phyloP scores from a whole-genome alignment of 2,113 vertebrate genomes.

The Anhinga rufa region DNA sequence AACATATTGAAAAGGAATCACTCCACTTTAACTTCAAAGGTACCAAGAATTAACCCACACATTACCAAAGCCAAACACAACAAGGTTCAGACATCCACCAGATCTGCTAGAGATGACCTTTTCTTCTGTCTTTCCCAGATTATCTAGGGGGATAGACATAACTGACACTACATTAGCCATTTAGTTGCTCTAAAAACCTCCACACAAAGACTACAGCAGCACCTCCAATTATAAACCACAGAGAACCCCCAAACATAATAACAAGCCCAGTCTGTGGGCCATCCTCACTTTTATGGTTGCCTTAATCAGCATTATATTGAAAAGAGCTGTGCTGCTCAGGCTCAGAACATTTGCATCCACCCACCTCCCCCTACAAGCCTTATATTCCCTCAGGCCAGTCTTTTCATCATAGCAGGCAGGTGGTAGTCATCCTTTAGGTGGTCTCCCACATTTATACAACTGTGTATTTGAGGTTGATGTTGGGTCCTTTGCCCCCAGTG shows the following conservation, averaged over 20 bases:
- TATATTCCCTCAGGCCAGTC: background rate
- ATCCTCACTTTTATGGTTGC: background rate
- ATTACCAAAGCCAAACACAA: background rate
- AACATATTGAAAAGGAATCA: background rate
- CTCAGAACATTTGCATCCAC: background rate
- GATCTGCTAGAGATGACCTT: background rate
- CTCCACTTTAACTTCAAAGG: background rate
- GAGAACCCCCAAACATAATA: accelerated
- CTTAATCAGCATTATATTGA: background rate
- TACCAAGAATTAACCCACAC: background rate
- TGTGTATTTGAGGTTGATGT: background rate
- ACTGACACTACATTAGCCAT: background rate
- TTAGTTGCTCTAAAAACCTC: background rate
- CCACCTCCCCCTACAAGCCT: no score
- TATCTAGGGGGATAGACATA: background rate
- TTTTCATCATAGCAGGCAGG: background rate
- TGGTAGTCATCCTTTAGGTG: background rate
- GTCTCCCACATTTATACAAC: background rate
- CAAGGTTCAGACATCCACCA: background rate
- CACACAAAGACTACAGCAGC: background rate
- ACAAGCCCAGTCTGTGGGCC: accelerated
- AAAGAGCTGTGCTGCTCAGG: background rate
- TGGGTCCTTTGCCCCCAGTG: background rate
- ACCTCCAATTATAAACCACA: accelerated
- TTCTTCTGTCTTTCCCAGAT: background rate